Evolutionary conservation across 2,797 vertebrate genomes (phyloP).

Genomic region (Anabacerthia variegaticeps): DNA sequence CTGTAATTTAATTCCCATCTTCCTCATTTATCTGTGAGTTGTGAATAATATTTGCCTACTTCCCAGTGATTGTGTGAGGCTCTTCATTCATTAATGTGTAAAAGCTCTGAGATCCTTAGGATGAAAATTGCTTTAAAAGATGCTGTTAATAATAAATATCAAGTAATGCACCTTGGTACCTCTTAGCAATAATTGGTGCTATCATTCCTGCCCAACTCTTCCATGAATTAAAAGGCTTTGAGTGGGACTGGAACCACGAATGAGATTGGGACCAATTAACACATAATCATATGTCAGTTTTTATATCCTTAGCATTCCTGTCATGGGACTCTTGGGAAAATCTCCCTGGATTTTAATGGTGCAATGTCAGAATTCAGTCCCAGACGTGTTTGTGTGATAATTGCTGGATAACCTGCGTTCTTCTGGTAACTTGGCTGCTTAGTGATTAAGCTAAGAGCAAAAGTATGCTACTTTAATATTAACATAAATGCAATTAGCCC

Average conservation of each 20-base stretch:
- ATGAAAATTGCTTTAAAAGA: conserved; percentile 47
- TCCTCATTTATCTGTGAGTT: background rate
- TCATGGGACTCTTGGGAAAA: background rate
- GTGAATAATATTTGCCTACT: conserved; percentile 38
- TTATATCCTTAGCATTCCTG: conserved; percentile 21
- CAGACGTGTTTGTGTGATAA: background rate
- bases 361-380: background rate
- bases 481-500: conserved; percentile 22
- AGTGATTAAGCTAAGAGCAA: conserved; percentile 41
- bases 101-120: conserved; percentile 48
- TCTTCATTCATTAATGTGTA: conserved; percentile 44
- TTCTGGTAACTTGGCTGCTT: conserved; percentile 47
- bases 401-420: background rate
- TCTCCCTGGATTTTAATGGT: conserved; percentile 36
- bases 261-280: conserved; percentile 46
- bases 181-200: conserved; percentile 44
- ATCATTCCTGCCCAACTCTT: conserved; percentile 29
- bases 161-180: conserved; percentile 48
- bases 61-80: background rate
- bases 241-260: background rate
- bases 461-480: conserved; percentile 32
- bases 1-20: conserved; percentile 1
- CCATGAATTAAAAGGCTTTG: conserved; percentile 56
- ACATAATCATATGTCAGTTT: conserved; percentile 6
- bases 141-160: conserved; percentile 61